Conservation (phyloP, 2,113 vertebrate genomes). For the Xiphophorus hellerii region DNA sequence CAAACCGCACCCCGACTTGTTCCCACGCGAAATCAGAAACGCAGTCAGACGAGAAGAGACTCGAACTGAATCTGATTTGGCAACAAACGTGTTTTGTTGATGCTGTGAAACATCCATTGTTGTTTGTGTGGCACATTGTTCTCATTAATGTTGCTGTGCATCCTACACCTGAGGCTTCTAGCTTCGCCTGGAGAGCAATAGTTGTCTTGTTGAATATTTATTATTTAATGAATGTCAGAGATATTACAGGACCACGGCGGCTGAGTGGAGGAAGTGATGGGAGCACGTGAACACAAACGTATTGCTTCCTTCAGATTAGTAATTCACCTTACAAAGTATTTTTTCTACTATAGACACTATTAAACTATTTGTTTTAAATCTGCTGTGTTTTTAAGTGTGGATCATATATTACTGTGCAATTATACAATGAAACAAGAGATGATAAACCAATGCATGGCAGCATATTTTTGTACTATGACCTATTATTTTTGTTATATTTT, state of each 20-base stretch:
- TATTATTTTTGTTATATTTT: slow-evolving; percentile 34
- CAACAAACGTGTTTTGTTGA: neutral
- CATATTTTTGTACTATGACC: slow-evolving; percentile 60
- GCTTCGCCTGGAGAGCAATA: neutral
- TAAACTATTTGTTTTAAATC: neutral
- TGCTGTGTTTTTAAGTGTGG: neutral
- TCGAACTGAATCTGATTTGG: neutral
- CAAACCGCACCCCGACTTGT: neutral
- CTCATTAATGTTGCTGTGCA: neutral
- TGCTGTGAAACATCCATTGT: neutral
- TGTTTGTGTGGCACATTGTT: neutral
- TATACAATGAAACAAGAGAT: slow-evolving; percentile 38
- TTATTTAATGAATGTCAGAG: neutral
- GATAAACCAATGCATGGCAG: slow-evolving; percentile 35
- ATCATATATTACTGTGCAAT: slow-evolving; percentile 15
- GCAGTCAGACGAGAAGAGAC: neutral
- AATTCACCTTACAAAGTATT: neutral
- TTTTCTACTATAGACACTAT: neutral
- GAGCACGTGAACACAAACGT: neutral
- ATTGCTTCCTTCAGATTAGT: neutral
- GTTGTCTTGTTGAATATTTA: neutral
- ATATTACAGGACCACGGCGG: neutral
- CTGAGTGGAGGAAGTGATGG: neutral
- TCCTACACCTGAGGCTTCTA: neutral
- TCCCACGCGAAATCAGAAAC: neutral